phyloP scores from a whole-genome alignment of 2,113 vertebrate genomes.

The Aspiorhynchus laticeps region DNA sequence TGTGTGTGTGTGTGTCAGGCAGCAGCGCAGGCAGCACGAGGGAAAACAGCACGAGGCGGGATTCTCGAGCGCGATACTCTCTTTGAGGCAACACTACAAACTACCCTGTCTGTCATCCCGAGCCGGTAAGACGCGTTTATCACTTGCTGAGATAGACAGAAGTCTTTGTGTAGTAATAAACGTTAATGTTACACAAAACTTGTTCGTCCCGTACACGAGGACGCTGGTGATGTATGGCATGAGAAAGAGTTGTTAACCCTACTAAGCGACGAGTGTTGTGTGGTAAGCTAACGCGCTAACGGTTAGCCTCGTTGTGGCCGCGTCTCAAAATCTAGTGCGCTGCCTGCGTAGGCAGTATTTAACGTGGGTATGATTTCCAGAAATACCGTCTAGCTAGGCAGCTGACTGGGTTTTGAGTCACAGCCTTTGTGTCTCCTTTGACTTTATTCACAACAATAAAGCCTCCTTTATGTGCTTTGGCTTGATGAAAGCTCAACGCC shows the following conservation, averaged over 20 bases:
- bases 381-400: background rate
- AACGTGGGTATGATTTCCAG: too few species aligned
- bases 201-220: background rate
- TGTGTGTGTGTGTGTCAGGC: constrained; percentile 15
- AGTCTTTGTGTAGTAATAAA: background rate
- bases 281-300: constrained; percentile 30
- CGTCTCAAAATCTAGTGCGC: background rate
- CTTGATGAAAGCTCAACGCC: background rate
- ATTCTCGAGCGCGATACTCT: background rate
- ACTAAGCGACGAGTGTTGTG: background rate
- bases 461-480: background rate
- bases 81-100: background rate
- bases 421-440: background rate
- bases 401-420: background rate
- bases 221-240: background rate
- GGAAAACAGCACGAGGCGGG: constrained; percentile 39
- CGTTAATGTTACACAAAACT: background rate
- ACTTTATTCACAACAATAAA: background rate
- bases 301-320: background rate
- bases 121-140: constrained; percentile 22
- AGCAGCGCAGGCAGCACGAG: constrained; percentile 19
- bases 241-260: background rate
- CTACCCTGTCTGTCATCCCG: constrained; percentile 9
- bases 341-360: background rate
- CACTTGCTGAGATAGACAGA: background rate